Evolutionary conservation across 2,888 invertebrate genomes (phyloP), one percentile per base, ranked within the genome.

Genomic region (Lasioglossum malachurum): DNA sequence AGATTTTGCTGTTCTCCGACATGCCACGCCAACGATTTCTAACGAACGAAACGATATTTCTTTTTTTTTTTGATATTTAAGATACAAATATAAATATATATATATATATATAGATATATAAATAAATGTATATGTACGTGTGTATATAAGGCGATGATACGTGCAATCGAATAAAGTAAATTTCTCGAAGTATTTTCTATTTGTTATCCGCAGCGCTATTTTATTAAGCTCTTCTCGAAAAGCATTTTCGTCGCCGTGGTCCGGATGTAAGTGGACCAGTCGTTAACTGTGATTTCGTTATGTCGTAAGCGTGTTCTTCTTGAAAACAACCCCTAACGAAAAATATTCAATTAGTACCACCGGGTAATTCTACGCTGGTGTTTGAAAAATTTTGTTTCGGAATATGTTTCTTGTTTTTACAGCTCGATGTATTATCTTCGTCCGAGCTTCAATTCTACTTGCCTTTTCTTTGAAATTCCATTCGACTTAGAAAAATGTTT

Each of bases 211-310:
- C 35, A 64, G 14, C 67, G 74, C 14, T 46, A 74, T 73, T 83
- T 76, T 82, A 67, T 53, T 74, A 76, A 73, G 67, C 73, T 76
- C 67, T 57, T 46, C 82, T 67, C 64, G 57, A 75, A 10, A 85
- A 67, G 53, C 46, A 75, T 86, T 71, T 83, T 83, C 75, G 72
- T 80, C 77, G 74, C 41, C 80, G 14, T 72, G 84, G 71, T 75
- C 75, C 75, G 27, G 0, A 44, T 79, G n/a, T 78, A 76, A 69
- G 80, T 73, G 81, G 78, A 64, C 79, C 81, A 80, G 73, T 69
- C 73, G 76, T 87, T 87, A 87, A 87, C 87, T 88, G 87, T 87
- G 87, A 88, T 88, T 88, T 87, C 75, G 79, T 88, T 87, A 74
- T 44, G 76, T 83, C 60, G 57, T 82, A 83, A 83, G 53, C 44